Evolutionary conservation across 2,888 invertebrate genomes (phyloP).

Genomic region (Agrotis ipsilon): DNA sequence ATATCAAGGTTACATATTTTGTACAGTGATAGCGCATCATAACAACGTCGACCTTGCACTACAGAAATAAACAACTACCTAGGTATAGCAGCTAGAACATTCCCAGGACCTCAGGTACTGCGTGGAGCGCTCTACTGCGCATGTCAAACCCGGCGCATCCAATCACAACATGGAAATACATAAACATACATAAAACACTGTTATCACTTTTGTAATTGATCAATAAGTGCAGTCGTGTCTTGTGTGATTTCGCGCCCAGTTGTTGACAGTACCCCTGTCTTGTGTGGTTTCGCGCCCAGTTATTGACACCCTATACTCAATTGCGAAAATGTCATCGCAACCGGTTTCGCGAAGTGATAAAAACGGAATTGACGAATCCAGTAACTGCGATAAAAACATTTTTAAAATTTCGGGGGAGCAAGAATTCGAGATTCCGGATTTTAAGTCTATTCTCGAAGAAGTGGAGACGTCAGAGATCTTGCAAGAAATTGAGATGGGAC

Average conservation of each 20-base stretch:
- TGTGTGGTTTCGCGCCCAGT: not conserved
- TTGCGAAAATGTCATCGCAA: slow-evolving; percentile 12
- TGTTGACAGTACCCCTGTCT: too few relatives aligned
- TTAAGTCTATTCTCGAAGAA: too few relatives aligned
- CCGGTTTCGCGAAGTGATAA: too few relatives aligned
- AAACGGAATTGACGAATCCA: too few relatives aligned
- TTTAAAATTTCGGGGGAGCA: too few relatives aligned
- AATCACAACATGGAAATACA: slow-evolving; percentile 13
- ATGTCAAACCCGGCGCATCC: slow-evolving; percentile 23
- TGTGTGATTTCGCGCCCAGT: not conserved
- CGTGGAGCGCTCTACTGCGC: slow-evolving; percentile 25
- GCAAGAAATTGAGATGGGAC: too few relatives aligned
- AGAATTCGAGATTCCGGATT: too few relatives aligned
- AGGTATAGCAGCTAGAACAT: slow-evolving; percentile 11
- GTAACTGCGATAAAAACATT: too few relatives aligned
- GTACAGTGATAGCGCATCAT: not conserved
- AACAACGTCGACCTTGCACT: slow-evolving; percentile 5
- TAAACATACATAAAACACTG: not conserved
- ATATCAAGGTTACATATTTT: not conserved
- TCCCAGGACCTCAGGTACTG: slow-evolving; percentile 18
- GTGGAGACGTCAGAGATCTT: too few relatives aligned
- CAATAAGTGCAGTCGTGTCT: slow-evolving; percentile 22
- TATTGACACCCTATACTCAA: too few relatives aligned
- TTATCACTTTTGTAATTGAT: slow-evolving; percentile 12
- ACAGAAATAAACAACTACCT: not conserved